phyloP scores from a whole-genome alignment of 2,888 invertebrate species.

The Rhyacophila evoluta region DNA sequence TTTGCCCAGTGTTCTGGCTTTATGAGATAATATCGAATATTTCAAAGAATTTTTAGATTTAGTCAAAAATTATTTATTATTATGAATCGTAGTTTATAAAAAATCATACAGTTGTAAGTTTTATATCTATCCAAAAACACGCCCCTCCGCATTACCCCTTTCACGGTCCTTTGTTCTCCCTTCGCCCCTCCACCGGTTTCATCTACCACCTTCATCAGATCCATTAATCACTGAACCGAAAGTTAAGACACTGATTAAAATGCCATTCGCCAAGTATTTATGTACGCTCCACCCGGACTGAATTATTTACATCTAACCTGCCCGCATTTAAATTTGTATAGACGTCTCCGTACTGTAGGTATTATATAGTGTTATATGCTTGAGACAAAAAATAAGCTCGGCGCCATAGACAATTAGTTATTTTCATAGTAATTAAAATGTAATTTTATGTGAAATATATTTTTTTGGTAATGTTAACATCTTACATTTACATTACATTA shows the following conservation, averaged over 20 bases:
- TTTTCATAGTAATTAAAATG: no score
- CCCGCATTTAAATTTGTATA: constrained; percentile 53
- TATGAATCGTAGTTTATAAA: no score
- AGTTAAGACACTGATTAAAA: constrained; percentile 73
- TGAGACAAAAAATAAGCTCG: constrained; percentile 4
- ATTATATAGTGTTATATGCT: background rate
- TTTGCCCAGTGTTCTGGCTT: no score
- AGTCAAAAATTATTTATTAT: no score
- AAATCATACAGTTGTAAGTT: no score
- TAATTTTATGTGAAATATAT: no score
- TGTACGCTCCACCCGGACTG: constrained; percentile 58
- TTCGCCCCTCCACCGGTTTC: constrained; percentile 25
- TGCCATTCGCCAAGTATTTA: constrained; percentile 70
- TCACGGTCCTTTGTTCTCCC: constrained; percentile 11
- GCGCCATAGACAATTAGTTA: no score
- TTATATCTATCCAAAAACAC: background rate
- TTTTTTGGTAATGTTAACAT: no score
- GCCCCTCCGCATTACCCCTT: constrained; percentile 31
- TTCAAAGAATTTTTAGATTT: no score
- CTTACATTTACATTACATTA: no score
- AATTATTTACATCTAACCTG: constrained; percentile 63
- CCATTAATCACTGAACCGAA: constrained; percentile 68
- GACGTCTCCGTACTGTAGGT: constrained; percentile 39
- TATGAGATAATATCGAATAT: no score
- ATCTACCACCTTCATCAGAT: constrained; percentile 56